Base-by-base conservation (phyloP, 2,888 invertebrate genomes). In the Pemphredon lugubris region DNA sequence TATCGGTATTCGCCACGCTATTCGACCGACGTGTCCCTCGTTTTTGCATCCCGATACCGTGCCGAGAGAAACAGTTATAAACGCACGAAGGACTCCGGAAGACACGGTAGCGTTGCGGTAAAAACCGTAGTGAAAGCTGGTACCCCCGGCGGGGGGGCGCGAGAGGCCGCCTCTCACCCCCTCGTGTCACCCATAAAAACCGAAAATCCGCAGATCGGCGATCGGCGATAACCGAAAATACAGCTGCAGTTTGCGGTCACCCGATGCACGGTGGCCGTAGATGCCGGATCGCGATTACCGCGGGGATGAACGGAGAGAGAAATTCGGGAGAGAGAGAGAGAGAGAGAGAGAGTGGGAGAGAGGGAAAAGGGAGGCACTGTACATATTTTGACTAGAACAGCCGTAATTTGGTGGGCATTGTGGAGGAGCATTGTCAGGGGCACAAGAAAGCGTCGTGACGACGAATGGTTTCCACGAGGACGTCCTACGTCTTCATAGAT, bases 211-310 rank as follows among this genome's bases (percentile, higher is more conserved):
- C 84, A 86, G 89, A 89, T 89, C 88, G 87, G 84, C 71, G 82
- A 86, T 86, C 78, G 73, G 66, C 82, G 89, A 89, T 89, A 89
- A 87, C 82, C 86, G 83, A 86, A 88, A 89, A 87, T 86, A 87
- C 89, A 89, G 89, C 89, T 89, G 84, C 84, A 84, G 87, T 86
- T 87, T 88, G 88, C 82, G 88, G 88, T 87, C 84, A 78, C 83
- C 85, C 87, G 83, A 74, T 76, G 77, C 75, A 63, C 82, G 69
- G 55, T 61, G 73, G 61, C 69, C 74, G 73, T 78, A 83, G 84
- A 84, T 84, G 79, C 68, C 66, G 68, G 80, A 71, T 78, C 75
- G 75, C 77, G 84, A 84, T 81, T 81, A 64, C 66, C 63, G 50
- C 45, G 47, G 40, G 20, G 37, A 42, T 40, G 65, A 44, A 39